phyloP scores from a whole-genome alignment of 1,140 invertebrate species.

The Papilio xuthus region DNA sequence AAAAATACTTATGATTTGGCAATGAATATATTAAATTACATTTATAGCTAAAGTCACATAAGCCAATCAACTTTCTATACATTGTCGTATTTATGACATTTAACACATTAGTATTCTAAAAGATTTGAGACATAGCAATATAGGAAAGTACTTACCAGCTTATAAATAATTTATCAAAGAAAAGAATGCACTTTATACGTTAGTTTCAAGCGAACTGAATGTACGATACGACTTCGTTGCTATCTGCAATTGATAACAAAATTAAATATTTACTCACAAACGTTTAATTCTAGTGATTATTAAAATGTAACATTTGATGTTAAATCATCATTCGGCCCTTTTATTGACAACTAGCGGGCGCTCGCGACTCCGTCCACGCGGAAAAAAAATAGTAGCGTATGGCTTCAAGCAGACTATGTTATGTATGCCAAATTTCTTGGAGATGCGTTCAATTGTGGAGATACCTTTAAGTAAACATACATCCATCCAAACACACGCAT shows the following conservation, averaged over 20 bases:
- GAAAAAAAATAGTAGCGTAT: too few relatives aligned
- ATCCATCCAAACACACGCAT: not conserved
- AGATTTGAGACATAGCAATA: too few relatives aligned
- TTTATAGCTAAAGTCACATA: too few relatives aligned
- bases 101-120: too few relatives aligned
- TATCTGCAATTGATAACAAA: not conserved
- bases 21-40: not conserved
- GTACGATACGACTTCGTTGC: not conserved
- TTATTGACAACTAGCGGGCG: too few relatives aligned
- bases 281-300: not conserved
- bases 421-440: too few relatives aligned
- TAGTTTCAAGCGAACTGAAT: not conserved
- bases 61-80: too few relatives aligned
- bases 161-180: not conserved
- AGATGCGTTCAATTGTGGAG: too few relatives aligned
- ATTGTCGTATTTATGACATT: too few relatives aligned
- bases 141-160: not conserved
- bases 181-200: not conserved
- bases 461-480: too few relatives aligned
- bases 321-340: not conserved
- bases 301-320: not conserved
- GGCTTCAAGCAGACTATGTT: too few relatives aligned
- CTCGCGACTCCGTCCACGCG: too few relatives aligned
- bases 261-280: not conserved
- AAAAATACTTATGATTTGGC: not conserved